These are phyloP conservation scores for Tetragonula carbonaria DNA, from an alignment of 2,888 invertebrate genomes.

Conservation along the genomic window DNA sequence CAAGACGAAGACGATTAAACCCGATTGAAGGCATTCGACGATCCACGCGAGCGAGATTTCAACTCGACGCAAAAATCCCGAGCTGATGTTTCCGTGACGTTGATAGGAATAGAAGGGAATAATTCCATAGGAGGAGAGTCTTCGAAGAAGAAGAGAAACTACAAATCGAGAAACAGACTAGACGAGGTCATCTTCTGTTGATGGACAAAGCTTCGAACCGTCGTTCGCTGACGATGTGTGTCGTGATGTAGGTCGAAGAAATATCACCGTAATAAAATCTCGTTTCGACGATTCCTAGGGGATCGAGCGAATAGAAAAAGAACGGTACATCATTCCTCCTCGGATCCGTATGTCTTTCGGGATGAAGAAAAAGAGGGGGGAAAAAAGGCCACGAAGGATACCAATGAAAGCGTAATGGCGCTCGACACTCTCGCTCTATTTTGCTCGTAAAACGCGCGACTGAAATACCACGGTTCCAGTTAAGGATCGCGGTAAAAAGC, in stretches of 20 bases:
- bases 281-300: background rate
- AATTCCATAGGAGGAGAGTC: background rate
- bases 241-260: background rate
- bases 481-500: background rate
- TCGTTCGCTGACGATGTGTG: background rate
- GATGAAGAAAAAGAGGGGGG: background rate
- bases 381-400: background rate
- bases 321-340: conserved; percentile 16
- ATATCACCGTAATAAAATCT: conserved; percentile 18
- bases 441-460: conserved; percentile 26
- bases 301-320: background rate
- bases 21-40: too few species aligned
- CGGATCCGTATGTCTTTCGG: conserved; percentile 14
- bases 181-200: background rate
- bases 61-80: too few species aligned
- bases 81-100: too few species aligned
- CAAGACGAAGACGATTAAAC: too few species aligned
- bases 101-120: background rate
- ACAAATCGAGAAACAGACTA: background rate
- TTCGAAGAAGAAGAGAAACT: conserved; percentile 8
- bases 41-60: too few species aligned
- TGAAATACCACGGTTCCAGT: conserved; percentile 10
- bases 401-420: conserved; percentile 30
- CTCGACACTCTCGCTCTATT: conserved; percentile 14
- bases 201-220: background rate